phyloP scores from a whole-genome alignment of 2,113 vertebrate species.

The Antennarius striatus region DNA sequence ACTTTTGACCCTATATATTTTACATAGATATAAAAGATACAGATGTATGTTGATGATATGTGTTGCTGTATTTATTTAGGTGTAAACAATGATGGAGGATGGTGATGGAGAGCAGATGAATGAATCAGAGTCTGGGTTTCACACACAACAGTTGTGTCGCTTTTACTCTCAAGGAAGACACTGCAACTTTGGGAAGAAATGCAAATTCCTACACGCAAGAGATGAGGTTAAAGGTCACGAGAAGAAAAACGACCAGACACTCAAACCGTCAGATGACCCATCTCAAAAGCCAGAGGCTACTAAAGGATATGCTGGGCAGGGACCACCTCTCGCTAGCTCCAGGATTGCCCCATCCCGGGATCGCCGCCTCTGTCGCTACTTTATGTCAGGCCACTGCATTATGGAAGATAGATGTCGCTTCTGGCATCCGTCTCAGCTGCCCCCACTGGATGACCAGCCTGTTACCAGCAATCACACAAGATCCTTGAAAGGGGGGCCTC shows the following conservation, averaged over 20 bases:
- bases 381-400: slow-evolving; percentile 80
- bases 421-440: slow-evolving; percentile 76
- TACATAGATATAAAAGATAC: neutral
- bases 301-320: slow-evolving; percentile 7
- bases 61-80: slow-evolving; percentile 24
- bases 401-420: slow-evolving; percentile 83
- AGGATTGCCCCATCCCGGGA: slow-evolving; percentile 24
- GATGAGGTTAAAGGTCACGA: slow-evolving; percentile 23
- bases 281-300: slow-evolving; percentile 1
- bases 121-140: slow-evolving; percentile 11
- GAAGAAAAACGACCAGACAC: slow-evolving; percentile 8
- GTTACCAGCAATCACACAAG: neutral
- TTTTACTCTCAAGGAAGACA: slow-evolving; percentile 79
- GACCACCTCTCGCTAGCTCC: neutral
- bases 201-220: slow-evolving; percentile 78
- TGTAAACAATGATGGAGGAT: slow-evolving; percentile 43
- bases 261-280: neutral
- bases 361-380: slow-evolving; percentile 79
- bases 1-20: neutral
- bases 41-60: neutral
- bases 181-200: slow-evolving; percentile 80
- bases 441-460: slow-evolving; percentile 35
- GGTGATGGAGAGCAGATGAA: slow-evolving; percentile 13
- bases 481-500: slow-evolving; percentile 10
- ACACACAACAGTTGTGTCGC: slow-evolving; percentile 69